Conservation (phyloP, 2,888 invertebrate genomes). For the Ornithoptera priamus region DNA sequence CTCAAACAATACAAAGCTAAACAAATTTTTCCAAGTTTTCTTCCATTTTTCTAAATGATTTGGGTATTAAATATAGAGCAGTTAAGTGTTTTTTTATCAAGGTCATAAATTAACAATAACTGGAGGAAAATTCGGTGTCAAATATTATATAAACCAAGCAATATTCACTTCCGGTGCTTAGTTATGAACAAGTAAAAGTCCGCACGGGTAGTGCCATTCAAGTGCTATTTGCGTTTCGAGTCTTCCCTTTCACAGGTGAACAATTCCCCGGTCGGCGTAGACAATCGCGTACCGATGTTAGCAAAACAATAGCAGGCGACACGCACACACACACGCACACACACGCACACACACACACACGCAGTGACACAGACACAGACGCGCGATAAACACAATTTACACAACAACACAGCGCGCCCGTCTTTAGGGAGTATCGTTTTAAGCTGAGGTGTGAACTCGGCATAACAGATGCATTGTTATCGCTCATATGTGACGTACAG, state of each 20-base stretch:
- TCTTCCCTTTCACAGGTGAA: constrained; percentile 8
- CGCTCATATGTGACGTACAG: constrained; percentile 45
- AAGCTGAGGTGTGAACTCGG: constrained; percentile 55
- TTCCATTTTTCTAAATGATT: too few species aligned
- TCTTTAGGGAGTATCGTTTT: constrained; percentile 48
- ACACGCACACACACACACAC: too few species aligned
- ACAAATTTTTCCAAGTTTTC: too few species aligned
- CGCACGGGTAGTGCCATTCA: not conserved
- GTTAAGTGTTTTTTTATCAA: too few species aligned
- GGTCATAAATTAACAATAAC: too few species aligned
- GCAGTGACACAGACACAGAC: constrained; percentile 26
- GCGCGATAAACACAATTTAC: constrained; percentile 29
- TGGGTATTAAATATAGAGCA: too few species aligned
- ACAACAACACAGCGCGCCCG: constrained; percentile 32
- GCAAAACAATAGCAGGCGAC: constrained; percentile 34
- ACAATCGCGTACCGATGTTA: constrained; percentile 25
- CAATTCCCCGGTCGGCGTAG: constrained; percentile 10
- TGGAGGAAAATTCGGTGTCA: too few species aligned
- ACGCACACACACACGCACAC: too few species aligned
- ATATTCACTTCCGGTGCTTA: too few species aligned
- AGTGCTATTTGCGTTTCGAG: constrained; percentile 11
- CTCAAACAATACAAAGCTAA: too few species aligned
- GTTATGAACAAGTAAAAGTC: too few species aligned
- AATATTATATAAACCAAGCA: too few species aligned
- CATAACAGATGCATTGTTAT: constrained; percentile 65